Conservation (phyloP, 2,888 invertebrate genomes). For the Epirrhoe alternata region DNA sequence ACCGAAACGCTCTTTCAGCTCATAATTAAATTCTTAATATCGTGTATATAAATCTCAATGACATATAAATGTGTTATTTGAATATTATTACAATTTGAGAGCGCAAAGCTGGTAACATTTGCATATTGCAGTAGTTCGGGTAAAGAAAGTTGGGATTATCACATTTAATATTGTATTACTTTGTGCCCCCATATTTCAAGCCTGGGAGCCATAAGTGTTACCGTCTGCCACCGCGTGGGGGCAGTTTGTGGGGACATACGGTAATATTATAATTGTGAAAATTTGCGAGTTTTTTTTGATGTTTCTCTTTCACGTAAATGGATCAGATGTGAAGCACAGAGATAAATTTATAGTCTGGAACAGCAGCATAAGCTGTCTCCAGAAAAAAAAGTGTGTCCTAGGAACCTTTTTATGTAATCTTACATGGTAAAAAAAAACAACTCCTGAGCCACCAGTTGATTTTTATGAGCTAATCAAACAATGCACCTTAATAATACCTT, state of each 20-base stretch:
- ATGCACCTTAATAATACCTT: not conserved
- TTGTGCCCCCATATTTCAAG: too few relatives aligned
- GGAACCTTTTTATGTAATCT: not conserved
- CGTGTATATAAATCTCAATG: slow-evolving; percentile 59
- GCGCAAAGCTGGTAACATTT: not conserved
- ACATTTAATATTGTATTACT: too few relatives aligned
- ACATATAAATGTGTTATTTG: slow-evolving; percentile 45
- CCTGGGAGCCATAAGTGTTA: too few relatives aligned
- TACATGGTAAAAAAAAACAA: not conserved
- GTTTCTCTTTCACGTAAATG: too few relatives aligned
- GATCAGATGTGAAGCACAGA: too few relatives aligned
- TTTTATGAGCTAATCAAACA: slow-evolving; percentile 8
- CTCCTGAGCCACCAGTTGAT: slow-evolving; percentile 34
- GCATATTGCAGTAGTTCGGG: not conserved
- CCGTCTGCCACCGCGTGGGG: too few relatives aligned
- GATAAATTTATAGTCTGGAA: too few relatives aligned
- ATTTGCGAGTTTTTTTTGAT: too few relatives aligned
- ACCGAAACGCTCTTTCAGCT: slow-evolving; percentile 19
- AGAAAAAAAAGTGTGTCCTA: too few relatives aligned
- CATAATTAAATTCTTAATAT: slow-evolving; percentile 59
- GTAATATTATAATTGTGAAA: too few relatives aligned
- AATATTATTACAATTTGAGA: not conserved
- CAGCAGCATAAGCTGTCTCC: too few relatives aligned
- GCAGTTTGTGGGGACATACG: too few relatives aligned
- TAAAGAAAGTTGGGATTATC: not conserved